Base-by-base conservation (phyloP, 2,797 vertebrate species). In the Enteromius fasciolatus region DNA sequence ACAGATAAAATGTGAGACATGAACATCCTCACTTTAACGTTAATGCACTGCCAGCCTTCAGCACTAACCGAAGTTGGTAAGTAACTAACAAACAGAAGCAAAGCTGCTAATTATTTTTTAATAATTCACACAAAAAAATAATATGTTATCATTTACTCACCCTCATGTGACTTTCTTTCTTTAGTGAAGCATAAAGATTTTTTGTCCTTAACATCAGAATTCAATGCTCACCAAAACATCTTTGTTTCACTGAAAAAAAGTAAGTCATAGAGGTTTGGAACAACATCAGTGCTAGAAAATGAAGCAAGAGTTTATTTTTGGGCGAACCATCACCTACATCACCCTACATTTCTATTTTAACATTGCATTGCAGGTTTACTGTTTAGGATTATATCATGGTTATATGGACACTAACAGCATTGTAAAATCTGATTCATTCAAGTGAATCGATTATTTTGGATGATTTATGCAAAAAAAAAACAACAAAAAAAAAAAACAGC, bases 1-100 rank as follows among this genome's bases (percentile, higher is more conserved):
- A 81, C 48, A 67, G 46, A 75, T 52, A 75, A 64, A 54, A 81
- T 17, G 61, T 74, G 80, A 82, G 31, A 82, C 46, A 81, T 41
- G 59, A 81, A 81, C 69, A 31, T 75, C 69, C 59, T 3, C 59
- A 52, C 70, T 52, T 64, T 33, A 33, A 33, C 33, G 69, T 66
- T 25, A 52, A 39, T 28, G 36, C 52, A 72, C 52, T 10, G 15
- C 14, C 20, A 61, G 23, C 2, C 17, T 39, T 75, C 15, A 10
- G 44, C 6, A 64, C 44, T 11, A 54, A 54, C 48, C 3, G 18
- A 28, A 36, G 63, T 39, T 69, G 9, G 46, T 5, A 12, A 33
- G 76, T 31, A 52, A 67, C 61, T 50, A n/a, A 50, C 59, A 20
- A n/a, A 41, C 39, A 44, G 33, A 14, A 57, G 54, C 63, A 28